A percentile compares a stretch with the other conserved stretches of the same genome.
phyloP scores from a whole-genome alignment of 1,140 invertebrate genomes.

The Galleria mellonella region DNA sequence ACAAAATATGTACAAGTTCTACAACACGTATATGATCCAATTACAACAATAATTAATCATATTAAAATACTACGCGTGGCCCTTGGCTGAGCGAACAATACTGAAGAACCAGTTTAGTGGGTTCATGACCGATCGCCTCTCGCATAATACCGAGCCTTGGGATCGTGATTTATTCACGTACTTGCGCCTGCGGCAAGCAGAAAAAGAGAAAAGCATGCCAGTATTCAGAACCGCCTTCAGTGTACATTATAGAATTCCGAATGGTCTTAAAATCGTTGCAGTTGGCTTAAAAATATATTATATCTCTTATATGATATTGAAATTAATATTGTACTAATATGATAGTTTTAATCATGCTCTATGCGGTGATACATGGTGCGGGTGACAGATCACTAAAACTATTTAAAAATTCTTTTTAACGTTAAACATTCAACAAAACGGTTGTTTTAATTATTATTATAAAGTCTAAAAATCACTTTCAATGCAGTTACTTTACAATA shows the following conservation, averaged over 20 bases:
- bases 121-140: slow-evolving; percentile 52
- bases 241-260: not conserved
- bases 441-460: no score
- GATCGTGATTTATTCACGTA: slow-evolving; percentile 40
- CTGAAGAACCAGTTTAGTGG: slow-evolving; percentile 57
- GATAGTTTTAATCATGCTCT: no score
- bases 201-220: slow-evolving; percentile 13
- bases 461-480: no score
- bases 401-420: no score
- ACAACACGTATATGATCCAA: not conserved
- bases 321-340: no score
- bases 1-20: not conserved
- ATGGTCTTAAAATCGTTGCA: no score
- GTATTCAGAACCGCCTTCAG: not conserved
- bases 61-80: slow-evolving; percentile 5
- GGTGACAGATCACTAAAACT: no score
- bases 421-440: no score
- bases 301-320: no score
- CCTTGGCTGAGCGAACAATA: slow-evolving; percentile 44
- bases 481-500: no score
- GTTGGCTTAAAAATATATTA: no score
- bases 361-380: no score
- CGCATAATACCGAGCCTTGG: slow-evolving; percentile 30
- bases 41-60: not conserved
- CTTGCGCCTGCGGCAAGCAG: slow-evolving; percentile 20